Evolutionary conservation across 1,140 invertebrate species (phyloP).

Genomic region (Parapsyche elsis): DNA sequence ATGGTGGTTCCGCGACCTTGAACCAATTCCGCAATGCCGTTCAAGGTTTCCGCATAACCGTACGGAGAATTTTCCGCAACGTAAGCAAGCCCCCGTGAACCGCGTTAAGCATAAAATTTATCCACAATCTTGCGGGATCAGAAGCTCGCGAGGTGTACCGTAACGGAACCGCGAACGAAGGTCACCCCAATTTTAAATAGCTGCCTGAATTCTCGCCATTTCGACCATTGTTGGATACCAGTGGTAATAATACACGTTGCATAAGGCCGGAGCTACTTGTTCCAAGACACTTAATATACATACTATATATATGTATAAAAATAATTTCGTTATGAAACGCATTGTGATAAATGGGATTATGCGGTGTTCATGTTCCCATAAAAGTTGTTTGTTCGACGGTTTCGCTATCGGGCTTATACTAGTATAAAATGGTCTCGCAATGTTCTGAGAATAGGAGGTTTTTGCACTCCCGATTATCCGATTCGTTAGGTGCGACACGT

Average conservation of each 20-base stretch:
- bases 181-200: conserved; percentile 47
- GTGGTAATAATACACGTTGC: conserved; percentile 6
- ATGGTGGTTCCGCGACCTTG: not conserved
- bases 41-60: not conserved
- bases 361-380: conserved; percentile 47
- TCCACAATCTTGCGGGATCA: not conserved
- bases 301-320: conserved; percentile 29
- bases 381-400: conserved; percentile 26
- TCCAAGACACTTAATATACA: not conserved
- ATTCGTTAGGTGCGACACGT: conserved; percentile 5
- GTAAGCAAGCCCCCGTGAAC: conserved; percentile 4
- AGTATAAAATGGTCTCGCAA: conserved; percentile 2
- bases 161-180: conserved; percentile 50
- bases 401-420: conserved; percentile 2
- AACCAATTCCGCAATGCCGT: conserved; percentile 1
- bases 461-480: not conserved
- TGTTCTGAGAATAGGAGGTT: conserved; percentile 7
- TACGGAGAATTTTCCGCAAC: conserved; percentile 5
- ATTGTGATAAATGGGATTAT: conserved; percentile 47
- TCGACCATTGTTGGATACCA: conserved; percentile 51
- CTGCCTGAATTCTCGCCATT: conserved; percentile 46
- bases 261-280: not conserved
- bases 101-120: not conserved
- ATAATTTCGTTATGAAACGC: conserved; percentile 39
- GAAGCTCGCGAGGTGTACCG: not conserved